A percentile compares a stretch with the other conserved stretches of the same genome.
Conservation (phyloP, 2,888 invertebrate species). For the Acronicta alni region DNA sequence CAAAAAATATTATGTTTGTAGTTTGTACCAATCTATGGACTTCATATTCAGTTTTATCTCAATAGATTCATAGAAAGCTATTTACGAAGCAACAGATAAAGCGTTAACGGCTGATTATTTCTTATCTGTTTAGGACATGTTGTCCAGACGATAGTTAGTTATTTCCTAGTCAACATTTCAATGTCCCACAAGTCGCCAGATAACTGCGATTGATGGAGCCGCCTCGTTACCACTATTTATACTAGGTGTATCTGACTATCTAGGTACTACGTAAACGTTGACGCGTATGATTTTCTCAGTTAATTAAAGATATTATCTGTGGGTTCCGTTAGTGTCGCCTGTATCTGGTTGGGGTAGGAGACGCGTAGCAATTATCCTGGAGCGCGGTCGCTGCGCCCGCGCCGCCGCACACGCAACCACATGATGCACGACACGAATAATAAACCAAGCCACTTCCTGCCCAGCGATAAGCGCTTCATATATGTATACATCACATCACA, state of each 20-base stretch:
- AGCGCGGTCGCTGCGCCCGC: constrained; percentile 68
- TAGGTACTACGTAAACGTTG: constrained; percentile 51
- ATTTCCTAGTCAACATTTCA: constrained; percentile 64
- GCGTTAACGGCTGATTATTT: constrained; percentile 58
- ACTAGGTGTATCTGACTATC: constrained; percentile 37
- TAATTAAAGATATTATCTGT: constrained; percentile 80
- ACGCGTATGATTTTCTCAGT: constrained; percentile 70
- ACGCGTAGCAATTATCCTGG: constrained; percentile 78
- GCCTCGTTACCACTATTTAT: constrained; percentile 63
- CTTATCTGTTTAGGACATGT: constrained; percentile 60
- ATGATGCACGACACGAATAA: constrained; percentile 88
- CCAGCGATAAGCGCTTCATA: constrained; percentile 84
- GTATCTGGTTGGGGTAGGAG: constrained; percentile 59
- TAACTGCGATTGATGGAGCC: constrained; percentile 63
- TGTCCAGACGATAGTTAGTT: constrained; percentile 58
- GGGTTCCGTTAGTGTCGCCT: constrained; percentile 79
- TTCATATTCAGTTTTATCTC: constrained; percentile 35
- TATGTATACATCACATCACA: constrained; percentile 74
- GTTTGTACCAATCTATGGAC: constrained; percentile 10
- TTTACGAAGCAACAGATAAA: constrained; percentile 46
- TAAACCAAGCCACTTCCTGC: constrained; percentile 88
- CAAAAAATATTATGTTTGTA: too few relatives aligned
- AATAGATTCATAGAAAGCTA: constrained; percentile 44
- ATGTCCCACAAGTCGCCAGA: constrained; percentile 55
- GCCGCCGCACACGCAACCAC: constrained; percentile 76